phyloP scores from a whole-genome alignment of 2,888 invertebrate genomes.

The Drosophila austrosaltans region DNA sequence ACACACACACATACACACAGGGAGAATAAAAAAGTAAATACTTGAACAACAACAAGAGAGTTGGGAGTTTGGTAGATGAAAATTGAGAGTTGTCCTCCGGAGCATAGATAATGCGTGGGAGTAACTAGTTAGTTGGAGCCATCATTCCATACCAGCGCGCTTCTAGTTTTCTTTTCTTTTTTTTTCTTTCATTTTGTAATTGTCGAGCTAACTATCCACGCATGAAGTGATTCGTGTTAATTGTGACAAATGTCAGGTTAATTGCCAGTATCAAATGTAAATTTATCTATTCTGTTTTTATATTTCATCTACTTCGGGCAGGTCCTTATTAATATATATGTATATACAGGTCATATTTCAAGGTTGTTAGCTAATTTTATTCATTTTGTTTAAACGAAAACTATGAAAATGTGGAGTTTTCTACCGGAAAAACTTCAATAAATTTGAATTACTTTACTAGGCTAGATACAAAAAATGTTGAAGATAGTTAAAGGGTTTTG shows the following conservation, averaged over 20 bases:
- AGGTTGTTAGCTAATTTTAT: not conserved
- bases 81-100: not conserved
- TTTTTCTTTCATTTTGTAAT: slow-evolving; percentile 39
- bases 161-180: too few species aligned
- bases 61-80: not conserved
- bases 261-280: slow-evolving; percentile 8
- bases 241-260: slow-evolving; percentile 69
- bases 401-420: too few species aligned
- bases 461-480: too few species aligned
- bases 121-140: slow-evolving; percentile 2
- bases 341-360: not conserved
- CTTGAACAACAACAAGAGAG: slow-evolving; percentile 11
- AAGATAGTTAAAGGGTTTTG: too few species aligned
- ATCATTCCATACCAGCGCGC: not conserved
- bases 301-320: not conserved
- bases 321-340: not conserved
- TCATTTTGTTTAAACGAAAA: not conserved
- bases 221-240: slow-evolving; percentile 53
- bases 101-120: slow-evolving; percentile 19
- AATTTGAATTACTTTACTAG: too few species aligned
- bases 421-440: too few species aligned
- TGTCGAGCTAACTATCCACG: slow-evolving; percentile 19
- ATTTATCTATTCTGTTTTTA: not conserved
- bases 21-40: slow-evolving; percentile 5
- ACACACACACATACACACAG: not conserved